Evolutionary conservation across 2,113 vertebrate species (phyloP).

Genomic region (Epinephelus cyanopodus): DNA sequence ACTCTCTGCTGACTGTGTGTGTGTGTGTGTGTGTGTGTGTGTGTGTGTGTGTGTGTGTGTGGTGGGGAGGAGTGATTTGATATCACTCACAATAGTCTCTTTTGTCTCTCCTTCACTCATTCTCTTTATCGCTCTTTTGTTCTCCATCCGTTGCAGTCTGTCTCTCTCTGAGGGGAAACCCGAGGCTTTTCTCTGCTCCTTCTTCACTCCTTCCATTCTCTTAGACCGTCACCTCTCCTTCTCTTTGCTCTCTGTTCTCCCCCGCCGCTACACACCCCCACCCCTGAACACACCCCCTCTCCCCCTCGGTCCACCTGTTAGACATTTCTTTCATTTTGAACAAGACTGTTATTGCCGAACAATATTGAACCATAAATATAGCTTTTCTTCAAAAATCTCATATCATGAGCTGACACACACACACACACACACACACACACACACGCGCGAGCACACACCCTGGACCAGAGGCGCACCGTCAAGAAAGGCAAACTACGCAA

Average conservation of each 20-base stretch:
- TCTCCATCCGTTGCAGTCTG: conserved; percentile 27
- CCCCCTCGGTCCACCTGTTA: conserved; percentile 18
- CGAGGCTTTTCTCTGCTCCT: conserved; percentile 3
- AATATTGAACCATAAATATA: conserved; percentile 38
- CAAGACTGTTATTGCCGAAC: conserved; percentile 29
- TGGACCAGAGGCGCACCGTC: too few relatives aligned
- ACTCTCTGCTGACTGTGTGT: neutral
- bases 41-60: conserved; percentile 27
- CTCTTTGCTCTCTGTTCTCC: neutral
- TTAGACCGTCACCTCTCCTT: neutral
- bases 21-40: neutral
- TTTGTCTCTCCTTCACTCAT: conserved; percentile 24
- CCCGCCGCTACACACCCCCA: neutral
- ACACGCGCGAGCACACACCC: too few relatives aligned
- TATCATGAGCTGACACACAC: conserved; percentile 19
- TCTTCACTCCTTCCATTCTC: neutral
- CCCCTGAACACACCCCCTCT: neutral
- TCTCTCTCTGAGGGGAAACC: conserved; percentile 21
- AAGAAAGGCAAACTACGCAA: too few relatives aligned
- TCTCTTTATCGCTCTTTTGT: conserved; percentile 1
- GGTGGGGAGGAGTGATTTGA: conserved; percentile 1
- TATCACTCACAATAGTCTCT: conserved; percentile 21
- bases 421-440: neutral
- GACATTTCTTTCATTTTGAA: conserved; percentile 41
- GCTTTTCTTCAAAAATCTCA: conserved; percentile 36